These are phyloP conservation scores for Ditylenchus weischeri DNA, from an alignment of 2,888 invertebrate species.

Conservation along the genomic window DNA sequence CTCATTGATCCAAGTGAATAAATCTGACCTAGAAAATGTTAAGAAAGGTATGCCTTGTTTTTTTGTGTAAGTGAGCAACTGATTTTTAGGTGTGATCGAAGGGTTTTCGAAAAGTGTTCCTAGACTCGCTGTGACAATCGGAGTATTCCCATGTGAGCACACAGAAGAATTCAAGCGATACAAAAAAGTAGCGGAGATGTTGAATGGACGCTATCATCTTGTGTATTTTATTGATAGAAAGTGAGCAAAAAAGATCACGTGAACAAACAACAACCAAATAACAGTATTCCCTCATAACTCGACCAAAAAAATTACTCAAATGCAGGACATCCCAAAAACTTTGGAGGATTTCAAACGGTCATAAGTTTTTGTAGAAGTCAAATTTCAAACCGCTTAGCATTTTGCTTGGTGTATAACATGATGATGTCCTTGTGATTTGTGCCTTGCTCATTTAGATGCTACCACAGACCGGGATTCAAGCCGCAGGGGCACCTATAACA, in stretches of 20 bases:
- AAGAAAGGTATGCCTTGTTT: constrained; percentile 27
- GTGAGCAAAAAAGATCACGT: constrained; percentile 13
- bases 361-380: too few relatives aligned
- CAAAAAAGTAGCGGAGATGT: constrained; percentile 42
- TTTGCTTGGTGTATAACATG: too few relatives aligned
- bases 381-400: too few relatives aligned
- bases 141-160: constrained; percentile 38
- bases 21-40: constrained; percentile 27
- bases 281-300: too few relatives aligned
- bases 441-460: too few relatives aligned
- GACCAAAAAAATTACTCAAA: too few relatives aligned
- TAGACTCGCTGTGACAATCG: constrained; percentile 45
- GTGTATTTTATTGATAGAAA: constrained; percentile 36
- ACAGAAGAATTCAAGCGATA: constrained; percentile 42
- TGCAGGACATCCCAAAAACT: too few relatives aligned
- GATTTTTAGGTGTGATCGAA: constrained; percentile 18
- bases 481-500: too few relatives aligned
- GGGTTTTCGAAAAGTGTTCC: constrained; percentile 15
- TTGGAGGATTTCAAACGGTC: too few relatives aligned
- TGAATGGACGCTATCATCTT: constrained; percentile 49
- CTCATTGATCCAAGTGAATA: constrained; percentile 30
- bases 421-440: too few relatives aligned
- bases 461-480: too few relatives aligned
- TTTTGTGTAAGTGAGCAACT: not conserved
- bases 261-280: too few relatives aligned